Percentiles rank a stretch among this genome's conserved stretches.
phyloP scores from a whole-genome alignment of 2,113 vertebrate species.

The Saccopteryx leptura region DNA sequence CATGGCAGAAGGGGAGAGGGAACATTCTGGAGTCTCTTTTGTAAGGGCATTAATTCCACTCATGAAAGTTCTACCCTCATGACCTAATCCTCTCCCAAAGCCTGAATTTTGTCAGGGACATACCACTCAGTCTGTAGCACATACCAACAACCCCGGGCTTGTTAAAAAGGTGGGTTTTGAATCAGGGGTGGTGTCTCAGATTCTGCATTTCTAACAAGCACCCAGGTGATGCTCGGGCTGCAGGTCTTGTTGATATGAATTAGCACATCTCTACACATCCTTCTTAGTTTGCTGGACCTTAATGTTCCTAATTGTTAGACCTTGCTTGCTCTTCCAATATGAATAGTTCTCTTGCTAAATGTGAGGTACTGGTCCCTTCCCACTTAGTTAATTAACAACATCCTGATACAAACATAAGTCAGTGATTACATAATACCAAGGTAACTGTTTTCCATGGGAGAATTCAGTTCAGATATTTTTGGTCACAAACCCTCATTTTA shows the following conservation, averaged over 20 bases:
- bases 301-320: neutral
- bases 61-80: neutral
- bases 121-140: neutral
- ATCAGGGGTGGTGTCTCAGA: neutral
- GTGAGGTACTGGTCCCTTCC: neutral
- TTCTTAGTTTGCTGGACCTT: neutral
- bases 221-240: neutral
- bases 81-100: neutral
- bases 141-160: neutral
- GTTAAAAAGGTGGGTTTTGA: neutral
- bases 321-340: neutral
- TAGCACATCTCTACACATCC: neutral
- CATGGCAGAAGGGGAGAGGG: neutral
- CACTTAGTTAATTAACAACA: neutral
- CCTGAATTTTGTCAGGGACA: neutral
- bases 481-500: neutral
- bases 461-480: conserved; percentile 6
- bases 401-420: neutral
- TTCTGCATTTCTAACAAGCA: neutral
- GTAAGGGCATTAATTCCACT: neutral
- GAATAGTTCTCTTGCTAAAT: neutral
- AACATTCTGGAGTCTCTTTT: neutral
- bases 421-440: neutral
- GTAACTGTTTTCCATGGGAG: neutral
- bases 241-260: neutral